Percentiles rank a stretch among this genome's conserved stretches.
Evolutionary conservation across 2,888 invertebrate species (phyloP).

Genomic region (Caenorhabditis macrosperma): DNA sequence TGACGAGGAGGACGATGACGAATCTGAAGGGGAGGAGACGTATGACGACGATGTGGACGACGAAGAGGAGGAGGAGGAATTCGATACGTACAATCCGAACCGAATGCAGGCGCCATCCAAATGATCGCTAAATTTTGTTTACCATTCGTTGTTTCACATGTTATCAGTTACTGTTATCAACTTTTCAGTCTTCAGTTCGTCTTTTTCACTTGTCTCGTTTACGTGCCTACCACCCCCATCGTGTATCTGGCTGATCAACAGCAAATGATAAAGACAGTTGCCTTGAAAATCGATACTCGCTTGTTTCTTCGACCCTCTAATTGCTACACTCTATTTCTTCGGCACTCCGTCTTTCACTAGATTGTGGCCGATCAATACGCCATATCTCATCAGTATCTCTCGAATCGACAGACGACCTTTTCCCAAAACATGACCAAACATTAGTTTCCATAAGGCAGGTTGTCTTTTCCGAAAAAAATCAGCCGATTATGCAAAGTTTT

Average conservation of each 20-base stretch:
- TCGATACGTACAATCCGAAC: constrained; percentile 71
- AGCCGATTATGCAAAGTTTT: constrained; percentile 35
- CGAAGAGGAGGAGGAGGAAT: constrained; percentile 56
- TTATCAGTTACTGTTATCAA: constrained; percentile 39
- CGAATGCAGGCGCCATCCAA: constrained; percentile 63
- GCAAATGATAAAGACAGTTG: constrained; percentile 47
- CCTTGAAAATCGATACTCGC: constrained; percentile 49
- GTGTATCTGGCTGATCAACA: constrained; percentile 9
- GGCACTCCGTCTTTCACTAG: constrained; percentile 8
- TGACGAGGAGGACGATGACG: constrained; percentile 69
- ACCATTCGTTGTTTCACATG: constrained; percentile 20
- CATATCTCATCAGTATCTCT: constrained; percentile 43
- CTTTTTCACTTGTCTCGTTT: constrained; percentile 28
- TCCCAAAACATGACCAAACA: not conserved
- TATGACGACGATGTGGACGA: constrained; percentile 64
- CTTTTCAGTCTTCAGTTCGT: constrained; percentile 15
- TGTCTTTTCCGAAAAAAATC: not conserved
- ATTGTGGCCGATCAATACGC: constrained; percentile 46
- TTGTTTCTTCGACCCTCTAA: constrained; percentile 14
- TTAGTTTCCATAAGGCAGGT: not conserved
- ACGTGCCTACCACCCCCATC: constrained; percentile 22
- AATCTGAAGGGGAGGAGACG: constrained; percentile 64
- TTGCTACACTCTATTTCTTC: not conserved
- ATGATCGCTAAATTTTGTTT: constrained; percentile 15
- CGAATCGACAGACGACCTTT: constrained; percentile 3